phyloP scores from a whole-genome alignment of 2,797 vertebrate species.

The Tarsius wallacei region DNA sequence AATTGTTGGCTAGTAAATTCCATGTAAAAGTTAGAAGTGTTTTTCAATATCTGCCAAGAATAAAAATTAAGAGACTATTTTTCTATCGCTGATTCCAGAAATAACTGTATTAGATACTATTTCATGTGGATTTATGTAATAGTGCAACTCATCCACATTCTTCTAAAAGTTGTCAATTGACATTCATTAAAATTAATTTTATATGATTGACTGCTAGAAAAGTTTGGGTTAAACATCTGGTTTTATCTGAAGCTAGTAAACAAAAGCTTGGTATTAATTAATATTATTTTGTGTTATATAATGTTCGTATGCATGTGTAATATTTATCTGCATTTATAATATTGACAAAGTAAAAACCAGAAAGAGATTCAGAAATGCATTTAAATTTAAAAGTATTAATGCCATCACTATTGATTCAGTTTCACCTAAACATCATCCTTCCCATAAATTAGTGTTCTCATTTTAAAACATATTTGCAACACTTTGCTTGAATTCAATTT shows the following conservation, averaged over 20 bases:
- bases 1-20: not conserved
- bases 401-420: not conserved
- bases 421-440: not conserved
- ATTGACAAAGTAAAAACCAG: not conserved
- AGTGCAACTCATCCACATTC: not conserved
- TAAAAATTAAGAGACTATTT: not conserved
- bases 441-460: not conserved
- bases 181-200: not conserved
- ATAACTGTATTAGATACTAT: not conserved
- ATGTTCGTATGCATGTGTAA: no score
- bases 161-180: not conserved
- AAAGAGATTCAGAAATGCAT: not conserved
- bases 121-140: not conserved
- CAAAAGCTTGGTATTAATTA: not conserved
- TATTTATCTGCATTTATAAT: not conserved
- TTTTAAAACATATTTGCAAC: not conserved
- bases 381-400: no score
- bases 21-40: not conserved
- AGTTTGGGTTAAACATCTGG: not conserved
- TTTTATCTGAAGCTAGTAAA: not conserved
- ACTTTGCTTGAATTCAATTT: constrained; percentile 6
- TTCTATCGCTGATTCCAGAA: not conserved
- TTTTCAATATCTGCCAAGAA: not conserved
- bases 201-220: not conserved
- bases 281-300: not conserved